Base-by-base conservation (phyloP, 2,888 invertebrate species). In the Theristus sp. region DNA sequence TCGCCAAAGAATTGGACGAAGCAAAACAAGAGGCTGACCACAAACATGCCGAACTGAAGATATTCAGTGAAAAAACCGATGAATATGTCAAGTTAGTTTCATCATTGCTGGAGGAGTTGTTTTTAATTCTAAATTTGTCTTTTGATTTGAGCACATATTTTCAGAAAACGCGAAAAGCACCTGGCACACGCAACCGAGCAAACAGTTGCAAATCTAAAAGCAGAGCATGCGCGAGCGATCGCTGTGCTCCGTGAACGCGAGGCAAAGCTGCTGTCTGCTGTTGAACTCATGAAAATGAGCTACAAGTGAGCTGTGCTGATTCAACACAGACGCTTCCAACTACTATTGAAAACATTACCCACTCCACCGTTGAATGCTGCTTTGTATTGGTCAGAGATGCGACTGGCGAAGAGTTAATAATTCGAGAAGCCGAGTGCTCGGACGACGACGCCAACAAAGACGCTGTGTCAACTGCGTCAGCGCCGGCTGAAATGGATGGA, bases 41-140 rank as follows among this genome's bases (percentile, higher is more conserved):
- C 57, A 68, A 69, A 53, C 67, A 62, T 22, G 65, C 65, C 13
- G 66, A 68, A 54, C 58, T 70, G 31, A 63, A 66, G 52, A 59
- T 66, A 25, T 66, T 70, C 29, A 63, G 60, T 24, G 65, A 66
- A 17, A 67, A 66, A 54, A 66, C 66, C 22, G 63, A 65, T 30
- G 68, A 69, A 27, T 64, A 65, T 57, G 57, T 66, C 24, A 64
- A 64, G 67, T 65, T 56, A 46, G 47, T 52, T 17, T 10, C 29
- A 17, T 56, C 6, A 6, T 6, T 52, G 17, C 22, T 3, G 6
- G 52, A n/a, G 52, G 22, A 6, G 27, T 27, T 17, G 17, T 3
- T n/a, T n/a, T n/a, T n/a, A n/a, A n/a, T n/a, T n/a, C n/a, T n/a
- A n/a, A n/a, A n/a, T n/a, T n/a, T n/a, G n/a, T n/a, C n/a, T n/a